Base-by-base conservation (phyloP, 2,888 invertebrate genomes). In the Drosophila pseudotalamancana region DNA sequence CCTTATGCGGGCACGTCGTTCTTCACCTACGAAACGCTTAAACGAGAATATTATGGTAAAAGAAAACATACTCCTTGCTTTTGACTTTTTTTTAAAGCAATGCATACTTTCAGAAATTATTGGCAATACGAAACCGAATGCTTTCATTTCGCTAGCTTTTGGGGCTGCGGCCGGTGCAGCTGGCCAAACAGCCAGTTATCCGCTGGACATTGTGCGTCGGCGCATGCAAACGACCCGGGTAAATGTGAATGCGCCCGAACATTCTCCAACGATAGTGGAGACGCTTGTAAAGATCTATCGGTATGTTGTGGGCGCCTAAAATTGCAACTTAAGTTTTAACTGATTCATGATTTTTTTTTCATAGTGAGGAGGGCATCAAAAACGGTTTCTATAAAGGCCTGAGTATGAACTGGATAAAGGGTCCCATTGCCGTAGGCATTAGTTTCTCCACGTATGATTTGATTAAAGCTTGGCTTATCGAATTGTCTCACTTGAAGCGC, bases 381-480 rank as follows among this genome's bases (percentile, higher is more conserved):
- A 93, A 94, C 48, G 99, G 99, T 0, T 96, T 99, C 90, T 99
- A 97, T 93, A 99, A 99, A 92, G 99, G 99, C 0, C 94, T 99
- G n/a, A 97, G 97, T 82, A 98, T 99, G 98, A 99, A 99, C 92
- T 99, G 99, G 98, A 95, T 99, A 50, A 97, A 97, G 90, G 97
- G 97, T 0, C 97, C 97, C 6, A 95, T 97, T 49, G 96, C 97
- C 0, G 97, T 96, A 8, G 99, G 99, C 59, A 97, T 99, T 85
- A 98, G 98, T 86, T 99, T 99, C 92, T 96, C 98, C 3, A 97
- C 97, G 0, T 98, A 98, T 91, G 99, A 99, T 91, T 92, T 93
- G 37, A 94, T 96, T 62, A 95, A 94, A 75, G 93, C 94, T 54
- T 90, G 93, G 6, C 91, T 96, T 21, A 91, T 95, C 70, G 92